These are phyloP conservation scores for Conger conger DNA, from an alignment of 2,113 vertebrate genomes.

Conservation along the genomic window DNA sequence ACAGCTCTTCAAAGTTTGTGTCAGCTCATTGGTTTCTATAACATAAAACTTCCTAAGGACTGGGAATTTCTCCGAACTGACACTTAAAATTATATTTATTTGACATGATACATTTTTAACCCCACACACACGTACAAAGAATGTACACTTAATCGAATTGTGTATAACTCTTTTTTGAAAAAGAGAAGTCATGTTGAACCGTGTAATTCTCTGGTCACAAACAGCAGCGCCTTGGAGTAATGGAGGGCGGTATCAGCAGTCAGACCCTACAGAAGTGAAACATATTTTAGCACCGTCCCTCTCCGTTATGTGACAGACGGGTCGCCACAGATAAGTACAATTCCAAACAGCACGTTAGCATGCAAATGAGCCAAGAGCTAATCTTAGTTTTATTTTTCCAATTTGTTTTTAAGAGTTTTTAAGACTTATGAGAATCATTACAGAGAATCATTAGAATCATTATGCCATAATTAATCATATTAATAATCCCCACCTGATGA, in stretches of 20 bases:
- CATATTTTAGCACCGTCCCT: background rate
- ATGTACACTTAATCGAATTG: too few relatives aligned
- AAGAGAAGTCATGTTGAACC: too few relatives aligned
- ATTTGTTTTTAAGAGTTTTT: constrained; percentile 23
- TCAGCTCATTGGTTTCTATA: too few relatives aligned
- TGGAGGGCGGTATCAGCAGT: background rate
- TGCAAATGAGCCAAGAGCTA: background rate
- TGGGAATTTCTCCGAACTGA: too few relatives aligned
- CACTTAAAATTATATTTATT: too few relatives aligned
- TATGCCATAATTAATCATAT: constrained; percentile 27
- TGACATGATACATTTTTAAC: too few relatives aligned
- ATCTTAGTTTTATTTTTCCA: constrained; percentile 7
- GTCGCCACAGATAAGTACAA: background rate
- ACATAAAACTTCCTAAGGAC: too few relatives aligned
- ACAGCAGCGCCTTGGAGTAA: background rate
- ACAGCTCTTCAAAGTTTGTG: too few relatives aligned
- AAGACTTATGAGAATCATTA: constrained; percentile 17
- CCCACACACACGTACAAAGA: too few relatives aligned
- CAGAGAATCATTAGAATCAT: constrained; percentile 14
- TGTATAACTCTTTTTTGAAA: too few relatives aligned
- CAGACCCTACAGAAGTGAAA: background rate
- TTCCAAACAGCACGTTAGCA: background rate
- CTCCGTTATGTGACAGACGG: background rate
- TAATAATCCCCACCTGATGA: constrained; percentile 16
- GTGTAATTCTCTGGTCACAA: too few relatives aligned